Evolutionary conservation across 2,888 invertebrate genomes (phyloP).

Genomic region (Sminthurides aquaticus): DNA sequence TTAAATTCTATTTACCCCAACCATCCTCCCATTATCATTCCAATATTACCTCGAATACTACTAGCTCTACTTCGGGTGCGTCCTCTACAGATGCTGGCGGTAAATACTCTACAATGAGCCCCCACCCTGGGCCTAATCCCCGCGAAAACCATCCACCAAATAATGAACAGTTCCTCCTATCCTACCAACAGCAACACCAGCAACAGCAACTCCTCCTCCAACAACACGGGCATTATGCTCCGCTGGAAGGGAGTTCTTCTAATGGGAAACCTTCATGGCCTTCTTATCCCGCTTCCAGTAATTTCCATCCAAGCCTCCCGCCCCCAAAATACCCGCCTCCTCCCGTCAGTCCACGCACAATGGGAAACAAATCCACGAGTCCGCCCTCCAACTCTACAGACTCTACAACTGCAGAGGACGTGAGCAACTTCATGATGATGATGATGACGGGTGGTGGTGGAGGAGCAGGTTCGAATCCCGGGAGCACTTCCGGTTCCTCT

Average conservation of each 20-base stretch:
- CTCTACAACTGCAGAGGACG: constrained; percentile 2
- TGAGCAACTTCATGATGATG: constrained; percentile 14
- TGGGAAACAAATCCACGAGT: constrained; percentile 12
- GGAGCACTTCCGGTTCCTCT: constrained; percentile 14
- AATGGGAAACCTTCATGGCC: too few species aligned
- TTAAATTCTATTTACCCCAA: constrained; percentile 47
- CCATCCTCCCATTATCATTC: constrained; percentile 40
- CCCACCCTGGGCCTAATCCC: constrained; percentile 7
- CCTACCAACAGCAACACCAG: not conserved
- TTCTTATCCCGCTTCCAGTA: constrained; percentile 20
- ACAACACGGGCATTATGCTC: constrained; percentile 37
- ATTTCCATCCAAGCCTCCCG: not conserved
- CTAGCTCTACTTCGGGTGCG: constrained; percentile 36
- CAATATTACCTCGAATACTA: constrained; percentile 42
- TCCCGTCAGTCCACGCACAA: constrained; percentile 19
- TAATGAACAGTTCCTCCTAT: not conserved
- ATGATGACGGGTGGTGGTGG: not conserved
- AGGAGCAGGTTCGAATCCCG: not conserved
- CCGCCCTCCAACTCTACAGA: constrained; percentile 15
- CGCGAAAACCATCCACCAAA: not conserved
- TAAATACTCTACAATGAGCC: constrained; percentile 25
- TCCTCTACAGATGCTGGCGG: constrained; percentile 37
- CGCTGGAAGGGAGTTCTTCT: too few species aligned
- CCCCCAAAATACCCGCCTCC: constrained; percentile 23
- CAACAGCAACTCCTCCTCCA: too few species aligned